Conservation (phyloP, 1,140 invertebrate genomes). For the Neodiprion pinetum region DNA sequence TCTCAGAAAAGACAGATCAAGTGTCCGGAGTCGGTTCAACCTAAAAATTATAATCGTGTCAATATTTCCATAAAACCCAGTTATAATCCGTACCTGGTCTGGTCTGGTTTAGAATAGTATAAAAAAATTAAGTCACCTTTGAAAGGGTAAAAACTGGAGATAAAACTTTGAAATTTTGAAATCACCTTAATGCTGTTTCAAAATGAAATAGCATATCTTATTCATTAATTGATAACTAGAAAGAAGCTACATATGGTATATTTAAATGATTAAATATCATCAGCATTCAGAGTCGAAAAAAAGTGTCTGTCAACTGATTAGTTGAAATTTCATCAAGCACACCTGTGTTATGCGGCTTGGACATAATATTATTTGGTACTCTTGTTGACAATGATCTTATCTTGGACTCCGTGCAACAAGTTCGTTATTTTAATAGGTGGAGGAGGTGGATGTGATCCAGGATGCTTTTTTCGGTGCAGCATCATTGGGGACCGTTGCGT, state of each 20-base stretch:
- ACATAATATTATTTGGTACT: constrained; percentile 30
- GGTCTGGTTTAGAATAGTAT: neutral
- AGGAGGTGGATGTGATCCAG: constrained; percentile 59
- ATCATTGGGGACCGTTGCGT: constrained; percentile 60
- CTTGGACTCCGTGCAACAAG: constrained; percentile 49
- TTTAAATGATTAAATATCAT: too few species aligned
- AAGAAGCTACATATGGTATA: too few species aligned
- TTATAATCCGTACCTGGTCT: neutral
- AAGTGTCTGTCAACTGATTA: too few species aligned
- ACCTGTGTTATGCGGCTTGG: neutral
- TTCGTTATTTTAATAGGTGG: constrained; percentile 54
- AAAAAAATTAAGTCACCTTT: too few species aligned
- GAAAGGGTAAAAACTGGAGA: too few species aligned
- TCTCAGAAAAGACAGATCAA: neutral
- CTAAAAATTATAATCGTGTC: neutral
- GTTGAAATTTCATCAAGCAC: neutral
- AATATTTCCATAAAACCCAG: neutral
- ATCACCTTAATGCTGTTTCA: too few species aligned
- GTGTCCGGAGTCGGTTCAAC: neutral
- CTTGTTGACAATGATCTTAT: constrained; percentile 49
- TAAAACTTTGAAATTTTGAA: too few species aligned
- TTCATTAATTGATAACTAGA: too few species aligned
- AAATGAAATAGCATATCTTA: too few species aligned
- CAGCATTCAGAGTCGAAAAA: too few species aligned
- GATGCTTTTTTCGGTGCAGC: constrained; percentile 61